phyloP scores from a whole-genome alignment of 2,113 vertebrate genomes.

The Naja naja region DNA sequence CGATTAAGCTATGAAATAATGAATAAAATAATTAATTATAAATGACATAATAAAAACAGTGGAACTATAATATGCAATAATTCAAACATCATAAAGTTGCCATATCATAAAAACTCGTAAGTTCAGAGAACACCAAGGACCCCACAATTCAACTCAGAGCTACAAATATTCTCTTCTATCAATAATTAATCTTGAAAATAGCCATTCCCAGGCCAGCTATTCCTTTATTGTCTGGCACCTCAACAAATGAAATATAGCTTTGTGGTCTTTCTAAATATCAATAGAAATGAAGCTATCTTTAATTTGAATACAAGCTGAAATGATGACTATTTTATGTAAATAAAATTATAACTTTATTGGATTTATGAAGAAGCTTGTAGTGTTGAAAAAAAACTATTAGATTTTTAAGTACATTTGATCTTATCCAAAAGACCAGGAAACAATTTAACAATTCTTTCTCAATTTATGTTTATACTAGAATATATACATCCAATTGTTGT shows the following conservation, averaged over 20 bases:
- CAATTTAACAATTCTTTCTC: not conserved
- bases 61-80: not conserved
- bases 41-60: not conserved
- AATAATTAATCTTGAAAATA: not conserved
- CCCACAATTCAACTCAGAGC: not conserved
- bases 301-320: not conserved
- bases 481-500: not conserved
- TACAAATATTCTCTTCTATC: not conserved
- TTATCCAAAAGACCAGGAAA: not conserved
- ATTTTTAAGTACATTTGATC: not conserved
- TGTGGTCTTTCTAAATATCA: not conserved
- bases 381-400: not conserved
- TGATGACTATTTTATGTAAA: not conserved
- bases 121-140: not conserved
- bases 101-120: not conserved
- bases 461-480: not conserved
- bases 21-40: not conserved
- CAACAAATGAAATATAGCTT: not conserved
- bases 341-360: not conserved
- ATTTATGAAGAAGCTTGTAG: not conserved
- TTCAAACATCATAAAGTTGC: not conserved
- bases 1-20: not conserved
- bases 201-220: not conserved
- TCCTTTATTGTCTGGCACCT: not conserved
- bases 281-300: not conserved